phyloP scores from a whole-genome alignment of 2,113 vertebrate genomes.

The Notiomystis cincta region DNA sequence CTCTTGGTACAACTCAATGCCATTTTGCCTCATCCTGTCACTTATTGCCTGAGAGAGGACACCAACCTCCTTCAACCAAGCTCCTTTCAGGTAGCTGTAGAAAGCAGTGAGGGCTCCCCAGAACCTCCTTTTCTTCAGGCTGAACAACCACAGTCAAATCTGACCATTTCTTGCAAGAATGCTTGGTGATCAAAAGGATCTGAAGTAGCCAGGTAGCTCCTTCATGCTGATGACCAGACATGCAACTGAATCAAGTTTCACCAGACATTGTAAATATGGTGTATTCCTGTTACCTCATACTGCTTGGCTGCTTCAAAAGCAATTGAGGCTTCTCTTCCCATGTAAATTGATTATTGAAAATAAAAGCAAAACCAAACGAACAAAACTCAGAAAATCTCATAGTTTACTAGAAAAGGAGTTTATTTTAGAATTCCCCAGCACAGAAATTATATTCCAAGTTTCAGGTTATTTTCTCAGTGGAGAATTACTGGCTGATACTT shows the following conservation, averaged over 20 bases:
- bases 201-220: neutral
- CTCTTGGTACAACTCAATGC: neutral
- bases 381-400: neutral
- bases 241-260: neutral
- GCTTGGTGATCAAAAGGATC: neutral
- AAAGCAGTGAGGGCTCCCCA: neutral
- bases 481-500: neutral
- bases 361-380: neutral
- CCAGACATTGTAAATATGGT: neutral
- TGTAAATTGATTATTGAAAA: neutral
- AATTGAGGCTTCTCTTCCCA: neutral
- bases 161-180: neutral
- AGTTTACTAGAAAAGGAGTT: neutral
- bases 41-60: neutral
- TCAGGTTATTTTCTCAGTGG: neutral
- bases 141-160: neutral
- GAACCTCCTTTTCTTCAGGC: neutral
- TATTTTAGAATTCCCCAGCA: neutral
- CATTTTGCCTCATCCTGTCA: neutral
- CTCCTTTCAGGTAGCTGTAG: neutral
- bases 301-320: neutral
- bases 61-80: neutral
- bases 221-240: neutral
- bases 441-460: neutral
- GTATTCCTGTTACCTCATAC: neutral